phyloP scores from a whole-genome alignment of 2,113 vertebrate species.

The Chionomys nivalis region DNA sequence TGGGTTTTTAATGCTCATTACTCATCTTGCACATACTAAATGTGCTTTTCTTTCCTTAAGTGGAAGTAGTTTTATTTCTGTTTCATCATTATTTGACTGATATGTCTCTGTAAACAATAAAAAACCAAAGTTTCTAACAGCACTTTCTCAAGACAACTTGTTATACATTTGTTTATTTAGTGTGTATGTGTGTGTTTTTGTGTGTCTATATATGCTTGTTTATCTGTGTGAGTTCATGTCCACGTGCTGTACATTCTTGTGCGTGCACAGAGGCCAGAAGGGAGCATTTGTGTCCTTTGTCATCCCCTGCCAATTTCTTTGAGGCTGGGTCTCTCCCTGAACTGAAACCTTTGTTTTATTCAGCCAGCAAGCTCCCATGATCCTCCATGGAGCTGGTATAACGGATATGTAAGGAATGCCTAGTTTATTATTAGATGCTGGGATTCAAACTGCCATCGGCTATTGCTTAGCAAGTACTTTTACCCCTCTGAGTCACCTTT shows the following conservation, averaged over 20 bases:
- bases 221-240: background rate
- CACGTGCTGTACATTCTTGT: background rate
- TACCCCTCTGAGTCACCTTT: background rate
- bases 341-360: background rate
- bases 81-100: conserved; percentile 41
- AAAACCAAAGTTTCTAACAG: background rate
- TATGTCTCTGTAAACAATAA: background rate
- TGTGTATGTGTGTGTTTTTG: background rate
- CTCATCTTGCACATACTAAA: background rate
- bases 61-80: conserved; percentile 4
- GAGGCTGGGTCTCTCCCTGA: background rate
- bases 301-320: background rate
- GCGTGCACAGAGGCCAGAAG: background rate
- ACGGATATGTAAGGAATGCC: background rate
- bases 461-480: background rate
- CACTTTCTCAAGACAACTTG: background rate
- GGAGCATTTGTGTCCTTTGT: background rate
- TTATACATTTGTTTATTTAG: background rate
- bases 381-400: background rate
- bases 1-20: conserved; percentile 49
- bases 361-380: background rate
- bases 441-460: no score
- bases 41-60: conserved; percentile 24
- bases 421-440: background rate
- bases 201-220: background rate